Conservation (phyloP, 2,888 invertebrate species). For the Caenorhabditis parvicauda region DNA sequence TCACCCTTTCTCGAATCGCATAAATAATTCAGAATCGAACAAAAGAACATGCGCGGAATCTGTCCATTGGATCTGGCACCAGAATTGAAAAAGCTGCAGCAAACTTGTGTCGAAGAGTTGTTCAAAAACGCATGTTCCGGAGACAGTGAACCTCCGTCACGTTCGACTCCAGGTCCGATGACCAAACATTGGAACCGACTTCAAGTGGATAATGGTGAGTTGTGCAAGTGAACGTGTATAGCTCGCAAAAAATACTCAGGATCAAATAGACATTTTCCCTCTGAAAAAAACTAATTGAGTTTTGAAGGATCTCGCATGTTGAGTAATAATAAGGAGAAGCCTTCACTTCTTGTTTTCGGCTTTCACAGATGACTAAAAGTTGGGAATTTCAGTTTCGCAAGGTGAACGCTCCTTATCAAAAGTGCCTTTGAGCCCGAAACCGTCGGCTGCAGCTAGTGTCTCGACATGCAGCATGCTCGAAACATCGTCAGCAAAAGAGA, state of each 20-base stretch:
- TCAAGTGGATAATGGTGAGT: conserved; percentile 52
- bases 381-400: conserved; percentile 52
- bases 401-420: conserved; percentile 45
- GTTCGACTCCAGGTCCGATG: conserved; percentile 32
- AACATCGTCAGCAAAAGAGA: conserved; percentile 45
- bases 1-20: not conserved
- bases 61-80: conserved; percentile 68
- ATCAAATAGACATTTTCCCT: too few species aligned
- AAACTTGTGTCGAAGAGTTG: conserved; percentile 63
- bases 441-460: conserved; percentile 59
- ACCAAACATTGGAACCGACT: conserved; percentile 41
- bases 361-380: too few species aligned
- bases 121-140: conserved; percentile 47
- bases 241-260: too few species aligned
- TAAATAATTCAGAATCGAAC: conserved; percentile 48
- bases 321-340: not conserved
- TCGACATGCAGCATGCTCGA: conserved; percentile 58
- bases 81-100: conserved; percentile 67
- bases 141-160: conserved; percentile 37
- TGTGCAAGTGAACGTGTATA: not conserved
- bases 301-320: not conserved
- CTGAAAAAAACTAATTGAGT: not conserved
- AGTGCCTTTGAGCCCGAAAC: conserved; percentile 59
- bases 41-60: conserved; percentile 67
- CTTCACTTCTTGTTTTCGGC: too few species aligned